Evolutionary conservation across 2,797 vertebrate genomes (phyloP).

Genomic region (Pangasius larnaudii): DNA sequence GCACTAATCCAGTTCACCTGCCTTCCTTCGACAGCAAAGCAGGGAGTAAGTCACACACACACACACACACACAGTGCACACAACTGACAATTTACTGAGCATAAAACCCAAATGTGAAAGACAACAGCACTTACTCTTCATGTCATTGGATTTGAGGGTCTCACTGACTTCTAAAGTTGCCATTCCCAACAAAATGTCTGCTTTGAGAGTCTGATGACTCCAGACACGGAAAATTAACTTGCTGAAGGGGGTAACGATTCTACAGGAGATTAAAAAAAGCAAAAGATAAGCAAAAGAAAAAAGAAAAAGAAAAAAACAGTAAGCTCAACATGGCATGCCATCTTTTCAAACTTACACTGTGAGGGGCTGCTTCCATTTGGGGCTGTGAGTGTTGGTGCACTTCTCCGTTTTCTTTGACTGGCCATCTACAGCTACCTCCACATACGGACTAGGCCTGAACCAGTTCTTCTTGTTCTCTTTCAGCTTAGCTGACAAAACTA

Average conservation of each 20-base stretch:
- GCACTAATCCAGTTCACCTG: slow-evolving; percentile 49
- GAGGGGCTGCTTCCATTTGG: slow-evolving; percentile 97
- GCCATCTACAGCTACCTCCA: slow-evolving; percentile 94
- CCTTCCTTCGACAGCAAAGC: slow-evolving; percentile 29
- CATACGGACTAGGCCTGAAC: slow-evolving; percentile 98
- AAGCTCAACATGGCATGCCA: background rate
- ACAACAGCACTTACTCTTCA: slow-evolving; percentile 86
- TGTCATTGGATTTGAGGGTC: slow-evolving; percentile 88
- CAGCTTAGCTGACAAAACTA: slow-evolving; percentile 96
- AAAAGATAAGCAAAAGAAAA: background rate
- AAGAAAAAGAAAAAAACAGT: no score
- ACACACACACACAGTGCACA: background rate
- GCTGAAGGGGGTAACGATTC: slow-evolving; percentile 95
- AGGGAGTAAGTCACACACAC: background rate
- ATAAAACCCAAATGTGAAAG: slow-evolving; percentile 1
- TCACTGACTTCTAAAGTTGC: slow-evolving; percentile 89
- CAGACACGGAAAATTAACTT: slow-evolving; percentile 93
- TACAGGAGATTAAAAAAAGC: slow-evolving; percentile 53
- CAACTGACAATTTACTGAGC: background rate
- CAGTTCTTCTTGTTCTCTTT: slow-evolving; percentile 98
- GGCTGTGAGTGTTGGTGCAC: slow-evolving; percentile 95
- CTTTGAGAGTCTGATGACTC: slow-evolving; percentile 97
- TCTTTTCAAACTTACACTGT: slow-evolving; percentile 86
- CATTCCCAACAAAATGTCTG: slow-evolving; percentile 91
- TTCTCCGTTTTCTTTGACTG: slow-evolving; percentile 99